These are phyloP conservation scores for Steinernema feltiae DNA, from an alignment of 1,140 invertebrate genomes.

Conservation along the genomic window DNA sequence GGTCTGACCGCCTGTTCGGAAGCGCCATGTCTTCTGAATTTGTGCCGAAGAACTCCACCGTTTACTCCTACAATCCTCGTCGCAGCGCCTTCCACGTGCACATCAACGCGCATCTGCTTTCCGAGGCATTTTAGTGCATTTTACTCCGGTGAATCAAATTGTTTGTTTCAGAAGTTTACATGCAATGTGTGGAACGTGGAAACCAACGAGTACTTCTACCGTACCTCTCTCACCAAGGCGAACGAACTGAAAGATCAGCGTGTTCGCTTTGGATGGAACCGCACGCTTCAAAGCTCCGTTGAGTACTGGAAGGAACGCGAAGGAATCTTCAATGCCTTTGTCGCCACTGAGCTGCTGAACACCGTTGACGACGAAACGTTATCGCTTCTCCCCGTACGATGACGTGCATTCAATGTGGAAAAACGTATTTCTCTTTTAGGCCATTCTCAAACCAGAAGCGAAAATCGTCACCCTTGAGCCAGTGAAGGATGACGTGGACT, in stretches of 20 bases:
- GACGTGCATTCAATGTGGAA: not conserved
- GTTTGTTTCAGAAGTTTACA: conserved; percentile 31
- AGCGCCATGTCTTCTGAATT: conserved; percentile 17
- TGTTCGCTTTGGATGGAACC: conserved; percentile 37
- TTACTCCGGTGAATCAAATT: not conserved
- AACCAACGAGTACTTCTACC: conserved; percentile 43
- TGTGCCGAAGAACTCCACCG: conserved; percentile 14
- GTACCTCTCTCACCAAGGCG: conserved; percentile 47
- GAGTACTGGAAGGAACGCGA: conserved; percentile 38
- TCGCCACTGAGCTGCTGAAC: conserved; percentile 46
- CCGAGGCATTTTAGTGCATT: conserved; percentile 28
- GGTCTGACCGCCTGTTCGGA: conserved; percentile 41
- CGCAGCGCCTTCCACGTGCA: conserved; percentile 25
- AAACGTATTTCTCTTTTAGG: conserved; percentile 19
- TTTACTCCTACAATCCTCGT: conserved; percentile 41
- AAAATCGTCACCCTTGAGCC: conserved; percentile 35
- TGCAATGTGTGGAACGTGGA: conserved; percentile 52
- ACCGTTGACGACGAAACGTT: conserved; percentile 21
- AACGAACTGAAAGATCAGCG: conserved; percentile 40
- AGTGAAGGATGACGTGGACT: conserved; percentile 22
- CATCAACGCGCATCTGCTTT: conserved; percentile 46
- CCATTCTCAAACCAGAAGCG: conserved; percentile 24
- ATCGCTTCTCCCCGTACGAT: not conserved
- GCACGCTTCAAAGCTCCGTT: conserved; percentile 28
- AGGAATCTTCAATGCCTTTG: conserved; percentile 41